Evolutionary conservation across 2,113 vertebrate species (phyloP).

Genomic region (Semnornis frantzii): DNA sequence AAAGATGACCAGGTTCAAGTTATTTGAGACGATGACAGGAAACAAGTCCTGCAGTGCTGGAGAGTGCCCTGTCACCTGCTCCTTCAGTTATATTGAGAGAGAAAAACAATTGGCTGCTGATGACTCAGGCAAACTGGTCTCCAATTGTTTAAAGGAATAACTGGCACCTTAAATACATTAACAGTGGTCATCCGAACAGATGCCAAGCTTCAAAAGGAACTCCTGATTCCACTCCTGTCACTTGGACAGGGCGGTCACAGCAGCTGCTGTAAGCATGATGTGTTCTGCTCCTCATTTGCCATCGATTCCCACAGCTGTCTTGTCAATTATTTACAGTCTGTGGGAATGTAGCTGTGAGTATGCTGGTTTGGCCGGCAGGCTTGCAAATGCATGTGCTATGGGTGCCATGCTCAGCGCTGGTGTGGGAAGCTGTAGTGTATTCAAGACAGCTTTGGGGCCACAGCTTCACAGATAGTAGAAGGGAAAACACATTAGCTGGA

Average conservation of each 20-base stretch:
- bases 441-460: background rate
- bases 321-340: background rate
- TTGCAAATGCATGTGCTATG: background rate
- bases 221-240: background rate
- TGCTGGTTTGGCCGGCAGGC: background rate
- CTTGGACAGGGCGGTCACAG: background rate
- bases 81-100: background rate
- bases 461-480: background rate
- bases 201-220: background rate
- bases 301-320: background rate
- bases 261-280: background rate
- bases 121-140: background rate
- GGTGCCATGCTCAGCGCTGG: background rate
- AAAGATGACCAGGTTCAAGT: background rate
- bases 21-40: background rate
- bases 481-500: background rate
- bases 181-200: background rate
- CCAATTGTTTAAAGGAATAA: background rate
- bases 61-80: background rate
- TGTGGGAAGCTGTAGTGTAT: background rate
- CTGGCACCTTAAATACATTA: background rate
- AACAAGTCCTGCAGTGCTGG: background rate
- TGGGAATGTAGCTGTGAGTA: accelerated
- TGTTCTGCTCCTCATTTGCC: background rate
- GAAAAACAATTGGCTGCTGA: background rate